Evolutionary conservation across 92 coral and sea anemone species (phyloP).

Genomic region (Meandrina meandrites): DNA sequence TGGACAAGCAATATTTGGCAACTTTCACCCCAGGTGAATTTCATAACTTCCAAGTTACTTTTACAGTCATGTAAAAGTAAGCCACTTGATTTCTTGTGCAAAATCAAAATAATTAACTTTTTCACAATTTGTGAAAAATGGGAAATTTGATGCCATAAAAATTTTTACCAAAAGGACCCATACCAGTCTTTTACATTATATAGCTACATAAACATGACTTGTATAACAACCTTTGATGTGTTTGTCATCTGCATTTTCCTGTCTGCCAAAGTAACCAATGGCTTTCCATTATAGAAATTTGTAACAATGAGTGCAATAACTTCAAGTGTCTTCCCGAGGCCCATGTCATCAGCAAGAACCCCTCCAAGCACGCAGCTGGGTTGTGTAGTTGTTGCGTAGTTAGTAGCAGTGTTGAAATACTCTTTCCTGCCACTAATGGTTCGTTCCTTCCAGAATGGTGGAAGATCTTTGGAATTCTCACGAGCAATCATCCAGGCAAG

Average conservation of each 20-base stretch:
- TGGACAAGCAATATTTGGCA: too few species aligned
- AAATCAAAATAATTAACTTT: too few species aligned
- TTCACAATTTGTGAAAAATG: too few species aligned
- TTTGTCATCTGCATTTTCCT: conserved; percentile 4
- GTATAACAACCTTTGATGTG: neutral
- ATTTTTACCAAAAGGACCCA: too few species aligned
- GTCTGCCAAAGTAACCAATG: conserved; percentile 72
- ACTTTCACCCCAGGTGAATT: too few species aligned
- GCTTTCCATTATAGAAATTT: conserved; percentile 72
- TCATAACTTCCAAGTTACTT: too few species aligned
- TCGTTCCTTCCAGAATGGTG: conserved; percentile 80
- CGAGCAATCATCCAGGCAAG: conserved; percentile 84
- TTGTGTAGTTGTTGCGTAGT: conserved; percentile 59
- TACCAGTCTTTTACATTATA: too few species aligned
- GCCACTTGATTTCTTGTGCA: too few species aligned
- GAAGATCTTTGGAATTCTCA: conserved; percentile 70
- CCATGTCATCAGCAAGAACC: conserved; percentile 88
- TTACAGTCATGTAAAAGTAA: too few species aligned
- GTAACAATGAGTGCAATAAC: conserved; percentile 71
- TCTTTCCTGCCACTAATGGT: conserved; percentile 50
- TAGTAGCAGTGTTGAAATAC: conserved; percentile 80
- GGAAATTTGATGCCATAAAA: too few species aligned
- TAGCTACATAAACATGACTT: too few species aligned
- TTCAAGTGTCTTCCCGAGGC: conserved; percentile 84
- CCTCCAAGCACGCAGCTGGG: conserved; percentile 77